Evolutionary conservation across 2,113 vertebrate species (phyloP).

Genomic region (Cisticola juncidis): DNA sequence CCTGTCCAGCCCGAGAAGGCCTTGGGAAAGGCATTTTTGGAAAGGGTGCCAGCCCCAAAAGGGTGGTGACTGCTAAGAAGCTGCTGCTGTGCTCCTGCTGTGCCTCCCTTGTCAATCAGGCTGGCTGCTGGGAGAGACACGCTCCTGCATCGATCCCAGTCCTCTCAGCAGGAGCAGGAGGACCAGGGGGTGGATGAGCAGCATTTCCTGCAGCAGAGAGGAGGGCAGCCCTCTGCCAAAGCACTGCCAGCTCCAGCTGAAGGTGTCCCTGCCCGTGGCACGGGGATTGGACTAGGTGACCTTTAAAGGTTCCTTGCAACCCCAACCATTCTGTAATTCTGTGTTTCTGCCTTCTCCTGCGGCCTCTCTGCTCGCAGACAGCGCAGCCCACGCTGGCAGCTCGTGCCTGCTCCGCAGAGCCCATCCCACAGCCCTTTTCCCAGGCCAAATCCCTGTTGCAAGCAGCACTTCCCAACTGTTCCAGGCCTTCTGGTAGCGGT

Average conservation of each 20-base stretch:
- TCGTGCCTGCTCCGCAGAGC: background rate
- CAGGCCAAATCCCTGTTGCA: background rate
- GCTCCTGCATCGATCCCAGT: background rate
- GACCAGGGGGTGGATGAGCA: background rate
- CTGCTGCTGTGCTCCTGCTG: background rate
- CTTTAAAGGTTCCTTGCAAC: background rate
- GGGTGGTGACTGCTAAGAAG: background rate
- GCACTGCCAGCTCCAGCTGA: background rate
- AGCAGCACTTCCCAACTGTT: background rate
- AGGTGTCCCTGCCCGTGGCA: background rate
- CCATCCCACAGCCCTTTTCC: background rate
- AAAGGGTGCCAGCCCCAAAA: background rate
- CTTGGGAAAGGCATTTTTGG: background rate
- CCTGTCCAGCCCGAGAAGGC: background rate
- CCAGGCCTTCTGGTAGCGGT: conserved; percentile 32
- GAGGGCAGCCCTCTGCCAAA: background rate
- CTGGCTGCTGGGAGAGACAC: background rate
- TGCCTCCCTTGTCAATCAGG: background rate
- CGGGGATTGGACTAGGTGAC: background rate
- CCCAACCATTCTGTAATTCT: background rate
- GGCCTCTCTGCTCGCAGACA: background rate
- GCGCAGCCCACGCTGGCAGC: rapidly evolving
- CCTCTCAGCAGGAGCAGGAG: background rate
- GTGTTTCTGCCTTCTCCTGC: background rate
- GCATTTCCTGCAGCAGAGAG: background rate